Percentiles rank a stretch among this genome's conserved stretches.
These are phyloP conservation scores for Bradypodion pumilum DNA, from an alignment of 2,797 vertebrate genomes.

Conservation along the genomic window DNA sequence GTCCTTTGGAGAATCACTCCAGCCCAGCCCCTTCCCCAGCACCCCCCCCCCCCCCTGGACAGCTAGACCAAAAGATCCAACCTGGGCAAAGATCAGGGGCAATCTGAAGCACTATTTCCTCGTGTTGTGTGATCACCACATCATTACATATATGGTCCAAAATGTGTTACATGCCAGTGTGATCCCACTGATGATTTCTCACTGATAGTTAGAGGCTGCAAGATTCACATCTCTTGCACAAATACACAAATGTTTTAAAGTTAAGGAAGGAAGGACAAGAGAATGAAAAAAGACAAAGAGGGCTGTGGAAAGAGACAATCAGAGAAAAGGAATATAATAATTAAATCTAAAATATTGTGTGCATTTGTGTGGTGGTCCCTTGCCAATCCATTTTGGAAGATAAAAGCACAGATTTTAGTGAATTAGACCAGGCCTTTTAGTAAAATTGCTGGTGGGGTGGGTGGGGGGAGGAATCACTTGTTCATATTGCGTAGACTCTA, in stretches of 20 bases:
- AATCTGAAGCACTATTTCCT: no score
- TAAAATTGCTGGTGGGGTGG: no score
- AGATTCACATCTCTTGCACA: not conserved
- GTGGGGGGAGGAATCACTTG: constrained; percentile 44
- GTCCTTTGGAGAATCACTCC: no score
- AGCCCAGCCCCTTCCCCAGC: no score
- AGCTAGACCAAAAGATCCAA: no score
- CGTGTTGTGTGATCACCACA: no score
- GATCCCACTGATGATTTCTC: no score
- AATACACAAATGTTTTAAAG: not conserved
- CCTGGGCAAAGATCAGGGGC: no score
- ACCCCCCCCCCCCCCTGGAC: no score
- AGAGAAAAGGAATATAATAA: constrained; percentile 26
- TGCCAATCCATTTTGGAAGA: constrained; percentile 36
- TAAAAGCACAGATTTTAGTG: constrained; percentile 57
- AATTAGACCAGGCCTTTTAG: constrained; percentile 52
- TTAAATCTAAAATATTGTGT: not conserved
- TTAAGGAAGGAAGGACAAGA: not conserved
- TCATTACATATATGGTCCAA: no score
- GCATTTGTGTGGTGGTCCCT: not conserved
- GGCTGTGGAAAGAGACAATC: not conserved
- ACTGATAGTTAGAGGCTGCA: no score
- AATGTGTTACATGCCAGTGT: no score
- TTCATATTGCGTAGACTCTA: constrained; percentile 53
- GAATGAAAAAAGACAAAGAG: not conserved